phyloP scores from a whole-genome alignment of 1,140 invertebrate genomes.

The Zaprionus nigranus region DNA sequence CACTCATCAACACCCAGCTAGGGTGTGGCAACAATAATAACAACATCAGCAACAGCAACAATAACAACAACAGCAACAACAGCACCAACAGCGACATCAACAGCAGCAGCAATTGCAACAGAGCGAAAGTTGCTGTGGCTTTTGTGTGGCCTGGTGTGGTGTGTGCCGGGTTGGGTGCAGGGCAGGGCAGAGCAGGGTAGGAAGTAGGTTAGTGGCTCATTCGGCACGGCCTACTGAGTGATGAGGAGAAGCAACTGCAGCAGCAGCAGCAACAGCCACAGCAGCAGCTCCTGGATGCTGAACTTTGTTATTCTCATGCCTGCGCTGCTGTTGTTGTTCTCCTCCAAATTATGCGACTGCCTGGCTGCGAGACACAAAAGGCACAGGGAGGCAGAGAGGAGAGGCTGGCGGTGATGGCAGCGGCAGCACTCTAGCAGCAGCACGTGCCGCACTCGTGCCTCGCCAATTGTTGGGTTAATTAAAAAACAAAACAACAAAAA shows the following conservation, averaged over 20 bases:
- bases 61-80: constrained; percentile 30
- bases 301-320: constrained; percentile 32
- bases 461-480: constrained; percentile 75
- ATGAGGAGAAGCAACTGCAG: constrained; percentile 73
- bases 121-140: constrained; percentile 53
- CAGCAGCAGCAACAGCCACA: constrained; percentile 46
- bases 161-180: constrained; percentile 1
- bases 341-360: constrained; percentile 33
- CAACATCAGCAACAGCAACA: constrained; percentile 22
- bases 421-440: background rate
- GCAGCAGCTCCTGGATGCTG: constrained; percentile 48
- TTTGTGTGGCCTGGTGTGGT: constrained; percentile 37
- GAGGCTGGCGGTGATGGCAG: background rate
- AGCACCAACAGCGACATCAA: background rate
- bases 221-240: constrained; percentile 74
- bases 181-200: constrained; percentile 27
- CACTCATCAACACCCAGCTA: constrained; percentile 66
- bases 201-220: constrained; percentile 82
- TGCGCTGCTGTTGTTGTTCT: constrained; percentile 20
- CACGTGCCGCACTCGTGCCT: constrained; percentile 29
- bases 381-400: background rate
- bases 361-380: constrained; percentile 34
- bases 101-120: constrained; percentile 26
- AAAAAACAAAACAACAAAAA: constrained; percentile 56
- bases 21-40: constrained; percentile 58